A percentile compares a stretch with the other conserved stretches of the same genome.
These are phyloP conservation scores for Mirounga angustirostris DNA, from an alignment of 2,113 vertebrate species.

Conservation along the genomic window DNA sequence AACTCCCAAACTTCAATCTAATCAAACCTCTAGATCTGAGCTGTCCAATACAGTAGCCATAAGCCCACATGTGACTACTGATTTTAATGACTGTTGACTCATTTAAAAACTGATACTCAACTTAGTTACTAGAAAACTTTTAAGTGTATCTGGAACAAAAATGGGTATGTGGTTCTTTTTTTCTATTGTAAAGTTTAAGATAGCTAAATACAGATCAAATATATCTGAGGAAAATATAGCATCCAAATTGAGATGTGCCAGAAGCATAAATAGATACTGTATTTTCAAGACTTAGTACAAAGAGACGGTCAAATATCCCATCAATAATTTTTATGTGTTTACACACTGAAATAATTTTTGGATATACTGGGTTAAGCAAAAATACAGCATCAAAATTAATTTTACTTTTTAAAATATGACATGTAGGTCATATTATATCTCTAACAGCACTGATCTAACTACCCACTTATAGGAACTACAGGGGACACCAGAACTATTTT, in stretches of 20 bases:
- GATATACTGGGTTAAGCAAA: constrained; percentile 8
- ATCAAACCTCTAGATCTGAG: constrained; percentile 3
- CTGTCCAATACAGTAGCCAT: background rate
- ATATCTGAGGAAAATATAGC: constrained; percentile 58
- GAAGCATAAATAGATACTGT: constrained; percentile 32
- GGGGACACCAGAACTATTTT: background rate
- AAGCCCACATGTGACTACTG: background rate
- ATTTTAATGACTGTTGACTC: constrained; percentile 14
- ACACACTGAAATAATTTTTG: background rate
- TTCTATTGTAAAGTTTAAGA: constrained; percentile 53
- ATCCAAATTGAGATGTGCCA: constrained; percentile 20
- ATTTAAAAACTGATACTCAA: constrained; percentile 50
- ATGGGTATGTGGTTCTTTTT: constrained; percentile 27
- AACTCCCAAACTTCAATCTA: background rate
- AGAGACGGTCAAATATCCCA: constrained; percentile 27
- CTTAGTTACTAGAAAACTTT: constrained; percentile 44
- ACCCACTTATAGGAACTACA: background rate
- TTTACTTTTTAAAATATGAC: constrained; percentile 8
- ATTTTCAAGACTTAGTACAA: constrained; percentile 41
- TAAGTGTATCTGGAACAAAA: constrained; percentile 35
- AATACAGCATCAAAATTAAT: constrained; percentile 27
- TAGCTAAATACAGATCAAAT: constrained; percentile 62
- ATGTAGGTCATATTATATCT: background rate
- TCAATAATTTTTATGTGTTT: constrained; percentile 55
- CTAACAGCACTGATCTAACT: constrained; percentile 26